A percentile compares a stretch with the other conserved stretches of the same genome.
Conservation (phyloP, 2,888 invertebrate species). For the Campopleginae sp. region DNA sequence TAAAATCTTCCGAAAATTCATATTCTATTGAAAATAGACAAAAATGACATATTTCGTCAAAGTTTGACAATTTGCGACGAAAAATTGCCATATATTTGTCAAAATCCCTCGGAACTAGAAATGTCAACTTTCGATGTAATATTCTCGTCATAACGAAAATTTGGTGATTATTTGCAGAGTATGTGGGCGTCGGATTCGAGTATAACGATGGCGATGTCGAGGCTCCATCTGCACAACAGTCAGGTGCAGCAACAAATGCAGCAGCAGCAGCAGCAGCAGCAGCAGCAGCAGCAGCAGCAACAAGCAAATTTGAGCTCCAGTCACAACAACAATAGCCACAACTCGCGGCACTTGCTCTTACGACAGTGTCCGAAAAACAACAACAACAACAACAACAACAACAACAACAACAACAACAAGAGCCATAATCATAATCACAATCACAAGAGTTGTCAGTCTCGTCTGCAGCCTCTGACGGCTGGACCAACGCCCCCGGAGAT, state of each 20-base stretch:
- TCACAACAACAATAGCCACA: constrained; percentile 72
- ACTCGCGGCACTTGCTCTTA: constrained; percentile 71
- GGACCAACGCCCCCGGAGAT: constrained; percentile 40
- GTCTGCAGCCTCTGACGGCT: constrained; percentile 52
- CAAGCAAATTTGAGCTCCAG: constrained; percentile 74
- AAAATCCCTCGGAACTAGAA: too few species aligned
- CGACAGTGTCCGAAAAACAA: constrained; percentile 71
- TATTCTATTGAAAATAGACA: too few species aligned
- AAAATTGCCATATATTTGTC: too few species aligned
- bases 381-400: constrained; percentile 78
- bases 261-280: constrained; percentile 79
- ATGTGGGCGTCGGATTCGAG: constrained; percentile 86
- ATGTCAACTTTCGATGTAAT: too few species aligned
- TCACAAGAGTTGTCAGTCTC: constrained; percentile 68
- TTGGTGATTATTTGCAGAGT: constrained; percentile 82
- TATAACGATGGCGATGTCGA: constrained; percentile 82
- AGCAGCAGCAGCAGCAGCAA: constrained; percentile 78
- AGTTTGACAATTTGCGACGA: too few species aligned
- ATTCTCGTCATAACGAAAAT: too few species aligned
- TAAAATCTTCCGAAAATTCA: too few species aligned
- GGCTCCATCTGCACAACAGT: constrained; percentile 81
- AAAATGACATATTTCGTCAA: too few species aligned
- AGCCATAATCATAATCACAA: constrained; percentile 74
- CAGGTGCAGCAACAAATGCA: constrained; percentile 82
- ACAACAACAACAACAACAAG: constrained; percentile 79